These are phyloP conservation scores for Rhamnusium bicolor DNA, from an alignment of 2,888 invertebrate species.

Conservation along the genomic window DNA sequence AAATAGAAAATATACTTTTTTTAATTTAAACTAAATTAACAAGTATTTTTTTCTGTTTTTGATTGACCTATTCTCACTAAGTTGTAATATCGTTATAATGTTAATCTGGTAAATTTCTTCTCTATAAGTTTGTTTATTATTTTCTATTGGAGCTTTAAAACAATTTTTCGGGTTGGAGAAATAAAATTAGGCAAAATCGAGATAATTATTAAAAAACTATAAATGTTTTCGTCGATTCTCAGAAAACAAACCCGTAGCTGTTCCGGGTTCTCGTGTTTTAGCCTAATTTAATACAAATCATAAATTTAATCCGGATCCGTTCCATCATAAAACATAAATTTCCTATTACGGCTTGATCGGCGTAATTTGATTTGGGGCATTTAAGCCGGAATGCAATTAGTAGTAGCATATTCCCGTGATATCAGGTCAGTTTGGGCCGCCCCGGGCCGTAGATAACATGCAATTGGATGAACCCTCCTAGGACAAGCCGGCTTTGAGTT, in stretches of 20 bases:
- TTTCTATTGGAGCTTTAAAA: too few relatives aligned
- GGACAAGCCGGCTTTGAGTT: constrained; percentile 47
- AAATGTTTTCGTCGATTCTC: too few relatives aligned
- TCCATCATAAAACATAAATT: constrained; percentile 53
- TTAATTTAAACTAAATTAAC: too few relatives aligned
- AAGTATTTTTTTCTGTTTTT: too few relatives aligned
- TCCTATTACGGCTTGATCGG: constrained; percentile 52
- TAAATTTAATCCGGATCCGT: constrained; percentile 44
- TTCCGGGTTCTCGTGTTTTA: background rate
- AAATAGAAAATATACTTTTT: too few relatives aligned
- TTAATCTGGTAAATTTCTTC: too few relatives aligned
- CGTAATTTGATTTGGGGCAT: constrained; percentile 60
- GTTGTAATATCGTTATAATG: too few relatives aligned
- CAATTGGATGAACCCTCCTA: constrained; percentile 57
- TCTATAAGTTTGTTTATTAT: too few relatives aligned
- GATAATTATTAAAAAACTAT: too few relatives aligned
- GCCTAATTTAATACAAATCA: constrained; percentile 46
- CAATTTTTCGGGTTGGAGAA: too few relatives aligned
- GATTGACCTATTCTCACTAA: too few relatives aligned
- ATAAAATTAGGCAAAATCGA: too few relatives aligned
- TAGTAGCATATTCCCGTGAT: constrained; percentile 40
- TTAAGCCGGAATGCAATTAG: constrained; percentile 59
- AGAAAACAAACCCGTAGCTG: background rate
- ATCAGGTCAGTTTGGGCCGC: constrained; percentile 54
- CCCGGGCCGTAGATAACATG: constrained; percentile 59